Evolutionary conservation across 64 coral and sea anemone species (phyloP).

Genomic region (Pocillopora verrucosa): DNA sequence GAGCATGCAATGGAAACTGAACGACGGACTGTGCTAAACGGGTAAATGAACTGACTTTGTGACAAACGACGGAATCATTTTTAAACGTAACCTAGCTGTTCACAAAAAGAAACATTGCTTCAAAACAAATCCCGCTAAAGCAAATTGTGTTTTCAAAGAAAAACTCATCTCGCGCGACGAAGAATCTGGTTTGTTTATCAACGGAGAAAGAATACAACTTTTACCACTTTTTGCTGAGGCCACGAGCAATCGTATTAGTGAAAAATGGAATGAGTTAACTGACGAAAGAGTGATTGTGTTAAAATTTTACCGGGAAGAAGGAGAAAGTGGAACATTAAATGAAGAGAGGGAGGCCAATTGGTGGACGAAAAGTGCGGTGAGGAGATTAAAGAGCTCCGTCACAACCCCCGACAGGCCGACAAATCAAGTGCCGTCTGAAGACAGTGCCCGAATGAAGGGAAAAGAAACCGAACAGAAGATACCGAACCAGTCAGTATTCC

Average conservation of each 20-base stretch:
- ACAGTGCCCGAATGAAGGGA: background rate
- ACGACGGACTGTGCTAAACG: too few relatives aligned
- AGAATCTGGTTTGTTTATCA: background rate
- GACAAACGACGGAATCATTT: too few relatives aligned
- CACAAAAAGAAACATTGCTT: too few relatives aligned
- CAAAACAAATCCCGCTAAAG: background rate
- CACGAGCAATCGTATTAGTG: background rate
- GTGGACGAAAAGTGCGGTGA: background rate
- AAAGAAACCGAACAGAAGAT: background rate
- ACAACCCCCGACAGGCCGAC: background rate
- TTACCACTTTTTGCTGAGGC: background rate
- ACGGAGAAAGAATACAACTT: background rate
- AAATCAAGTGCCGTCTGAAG: background rate
- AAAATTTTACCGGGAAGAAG: background rate
- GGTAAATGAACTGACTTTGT: too few relatives aligned
- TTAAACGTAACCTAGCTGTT: too few relatives aligned
- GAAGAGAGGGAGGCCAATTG: background rate
- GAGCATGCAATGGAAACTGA: too few relatives aligned
- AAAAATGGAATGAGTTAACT: background rate
- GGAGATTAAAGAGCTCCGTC: background rate
- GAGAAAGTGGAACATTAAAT: background rate
- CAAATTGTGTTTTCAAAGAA: background rate
- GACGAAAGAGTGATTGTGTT: conserved; percentile 16
- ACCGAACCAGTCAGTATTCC: background rate
- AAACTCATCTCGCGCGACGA: too few relatives aligned